These are phyloP conservation scores for Tenualosa ilisha DNA, from an alignment of 2,797 vertebrate genomes.

Conservation along the genomic window DNA sequence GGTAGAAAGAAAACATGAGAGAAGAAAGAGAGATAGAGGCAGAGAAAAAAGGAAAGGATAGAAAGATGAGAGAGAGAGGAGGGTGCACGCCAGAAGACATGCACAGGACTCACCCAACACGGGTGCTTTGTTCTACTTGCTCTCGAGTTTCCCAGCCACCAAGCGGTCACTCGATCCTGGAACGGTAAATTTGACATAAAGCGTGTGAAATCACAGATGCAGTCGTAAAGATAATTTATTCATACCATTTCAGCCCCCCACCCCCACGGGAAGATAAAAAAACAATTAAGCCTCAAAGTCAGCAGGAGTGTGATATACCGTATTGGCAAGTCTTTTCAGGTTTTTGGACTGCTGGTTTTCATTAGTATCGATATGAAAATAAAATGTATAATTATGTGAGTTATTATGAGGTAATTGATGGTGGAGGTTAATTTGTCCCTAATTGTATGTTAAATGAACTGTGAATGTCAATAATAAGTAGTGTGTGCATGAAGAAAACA, in stretches of 20 bases:
- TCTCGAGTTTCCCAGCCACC: constrained; percentile 84
- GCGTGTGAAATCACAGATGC: constrained; percentile 87
- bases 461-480: constrained; percentile 66
- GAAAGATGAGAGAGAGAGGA: background rate
- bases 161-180: constrained; percentile 82
- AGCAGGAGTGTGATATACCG: background rate
- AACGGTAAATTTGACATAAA: constrained; percentile 85
- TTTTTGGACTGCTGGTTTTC: background rate
- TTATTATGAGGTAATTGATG: constrained; percentile 62
- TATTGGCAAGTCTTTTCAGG: constrained; percentile 6
- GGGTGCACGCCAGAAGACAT: constrained; percentile 74
- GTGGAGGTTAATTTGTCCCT: constrained; percentile 55
- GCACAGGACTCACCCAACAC: constrained; percentile 80
- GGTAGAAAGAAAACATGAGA: background rate
- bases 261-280: background rate
- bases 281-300: background rate
- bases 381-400: constrained; percentile 16
- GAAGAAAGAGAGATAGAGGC: background rate
- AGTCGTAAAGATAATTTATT: constrained; percentile 82
- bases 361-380: background rate
- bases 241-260: constrained; percentile 52
- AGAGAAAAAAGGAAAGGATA: background rate
- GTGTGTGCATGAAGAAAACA: constrained; percentile 53
- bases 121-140: constrained; percentile 80
- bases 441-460: constrained; percentile 67